Evolutionary conservation across 2,888 invertebrate species (phyloP), one percentile per base, ranked within the genome.

Genomic region (Heliconius charithonia): DNA sequence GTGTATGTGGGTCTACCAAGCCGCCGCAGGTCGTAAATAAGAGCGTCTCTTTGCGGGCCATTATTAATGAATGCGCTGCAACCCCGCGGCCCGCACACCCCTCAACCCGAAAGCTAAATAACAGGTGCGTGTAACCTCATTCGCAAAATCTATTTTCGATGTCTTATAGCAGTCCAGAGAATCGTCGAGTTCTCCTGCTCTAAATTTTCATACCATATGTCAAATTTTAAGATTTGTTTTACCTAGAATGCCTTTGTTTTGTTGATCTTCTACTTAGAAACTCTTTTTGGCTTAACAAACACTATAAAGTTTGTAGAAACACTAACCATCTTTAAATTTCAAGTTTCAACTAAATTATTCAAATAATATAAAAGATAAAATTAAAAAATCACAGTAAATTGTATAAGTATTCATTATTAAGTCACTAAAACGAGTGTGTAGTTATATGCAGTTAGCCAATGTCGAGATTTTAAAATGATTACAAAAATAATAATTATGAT

Each of bases 101-200:
- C 87, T 89, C 88, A 88, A 87, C 90, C 89, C 87, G 89, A 90
- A 93, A 93, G 92, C 92, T 89, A 92, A 94, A 93, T 93, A 94
- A 94, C 95, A 95, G 95, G 95, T 95, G 95, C 92, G 94, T 91
- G 92, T 95, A 95, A 94, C 95, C 95, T 94, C 93, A 91, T 95
- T 95, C 93, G 94, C 93, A 94, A 92, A 94, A 94, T 94, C 95
- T 95, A 95, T 95, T 95, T 95, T 93, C 92, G 94, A 93, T 93
- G 93, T 93, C 93, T 93, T 94, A 93, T 92, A 93, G 91, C 92
- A 90, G 93, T 91, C 92, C 91, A 90, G 91, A 92, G 93, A 90
- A 92, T 90, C 91, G 90, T 89, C 91, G 91, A 91, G 93, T 91
- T 90, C 91, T 91, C 91, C 86, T 90, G 91, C 89, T 94, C 93